Evolutionary conservation across 2,113 vertebrate genomes (phyloP).

Genomic region (Apodemus speciosus): DNA sequence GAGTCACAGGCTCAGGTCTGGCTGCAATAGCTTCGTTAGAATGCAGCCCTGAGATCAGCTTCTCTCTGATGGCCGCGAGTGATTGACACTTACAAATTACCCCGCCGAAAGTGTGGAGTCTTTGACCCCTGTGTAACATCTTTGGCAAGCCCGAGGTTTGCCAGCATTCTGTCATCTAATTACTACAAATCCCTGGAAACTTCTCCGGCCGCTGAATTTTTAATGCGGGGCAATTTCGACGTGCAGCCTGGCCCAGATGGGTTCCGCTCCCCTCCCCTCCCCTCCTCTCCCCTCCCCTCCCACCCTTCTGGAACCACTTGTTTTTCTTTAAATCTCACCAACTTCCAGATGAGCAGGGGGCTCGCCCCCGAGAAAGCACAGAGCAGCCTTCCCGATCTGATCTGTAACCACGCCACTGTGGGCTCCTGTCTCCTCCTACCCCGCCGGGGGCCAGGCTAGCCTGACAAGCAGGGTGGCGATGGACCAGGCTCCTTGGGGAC

Average conservation of each 20-base stretch:
- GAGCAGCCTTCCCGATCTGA: neutral
- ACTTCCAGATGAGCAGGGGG: neutral
- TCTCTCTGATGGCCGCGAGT: slow-evolving; percentile 92
- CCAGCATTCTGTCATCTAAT: slow-evolving; percentile 99
- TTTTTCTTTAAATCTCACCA: slow-evolving; percentile 75
- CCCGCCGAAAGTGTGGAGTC: slow-evolving; percentile 96
- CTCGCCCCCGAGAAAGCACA: neutral
- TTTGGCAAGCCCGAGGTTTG: slow-evolving; percentile 93
- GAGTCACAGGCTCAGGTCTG: neutral
- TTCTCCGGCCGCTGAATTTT: slow-evolving; percentile 98
- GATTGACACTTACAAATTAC: slow-evolving; percentile 99
- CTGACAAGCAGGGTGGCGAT: too few relatives aligned
- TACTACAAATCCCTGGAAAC: slow-evolving; percentile 99
- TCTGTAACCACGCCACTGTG: neutral
- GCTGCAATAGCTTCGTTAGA: slow-evolving; percentile 75
- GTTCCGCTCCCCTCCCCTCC: slow-evolving; percentile 69
- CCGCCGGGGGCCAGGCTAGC: fast-evolving
- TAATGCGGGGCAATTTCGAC: slow-evolving; percentile 92
- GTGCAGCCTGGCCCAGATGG: slow-evolving; percentile 87
- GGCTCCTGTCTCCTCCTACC: neutral
- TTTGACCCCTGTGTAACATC: slow-evolving; percentile 98
- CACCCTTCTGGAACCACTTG: slow-evolving; percentile 66
- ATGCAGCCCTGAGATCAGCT: slow-evolving; percentile 82
- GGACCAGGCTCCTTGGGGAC: neutral
- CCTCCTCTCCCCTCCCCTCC: neutral